Evolutionary conservation across 1,140 invertebrate species (phyloP).

Genomic region (silkworm (Bombyx mori)): ASM3026992v2 NC_085113.1:11098501-11099000

Average conservation of each 20-base stretch:
- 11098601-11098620: constrained; percentile 35
- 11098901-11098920: background rate
- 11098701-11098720: constrained; percentile 69
- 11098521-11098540: constrained; percentile 42
- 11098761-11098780: constrained; percentile 41
- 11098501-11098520: constrained; percentile 44
- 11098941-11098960: background rate
- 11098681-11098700: constrained; percentile 57
- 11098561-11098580: constrained; percentile 40
- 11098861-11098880: no score
- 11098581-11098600: constrained; percentile 23
- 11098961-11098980: no score
- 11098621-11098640: constrained; percentile 41
- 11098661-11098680: constrained; percentile 36
- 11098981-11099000: no score
- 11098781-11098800: constrained; percentile 24
- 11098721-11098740: constrained; percentile 47
- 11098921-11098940: background rate
- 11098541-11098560: constrained; percentile 37
- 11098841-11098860: constrained; percentile 40
- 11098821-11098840: constrained; percentile 39
- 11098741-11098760: constrained; percentile 32
- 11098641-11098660: constrained; percentile 43
- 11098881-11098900: background rate
- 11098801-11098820: constrained; percentile 30